Evolutionary conservation across 2,113 vertebrate genomes (phyloP), one percentile per base, ranked within the genome.

Genomic region (Menura novaehollandiae): DNA sequence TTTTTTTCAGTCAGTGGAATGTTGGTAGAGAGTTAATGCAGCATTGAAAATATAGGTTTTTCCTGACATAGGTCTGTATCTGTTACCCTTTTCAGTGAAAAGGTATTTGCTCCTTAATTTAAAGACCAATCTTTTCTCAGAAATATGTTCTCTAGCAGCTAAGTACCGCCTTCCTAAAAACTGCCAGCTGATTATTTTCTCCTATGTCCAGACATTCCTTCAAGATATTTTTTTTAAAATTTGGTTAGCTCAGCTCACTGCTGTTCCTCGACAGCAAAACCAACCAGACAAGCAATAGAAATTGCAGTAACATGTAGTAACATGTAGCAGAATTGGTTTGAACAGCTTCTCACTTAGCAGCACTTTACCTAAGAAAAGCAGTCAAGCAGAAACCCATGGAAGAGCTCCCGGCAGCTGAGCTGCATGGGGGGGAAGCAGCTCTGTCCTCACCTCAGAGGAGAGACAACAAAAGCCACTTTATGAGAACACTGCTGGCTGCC

Each of bases 261-360:
- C 23, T 27, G 86, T 92, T 96, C 90, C 95, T 75, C 35, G 53
- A 64, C 22, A 73, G 94, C 86, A 22, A 94, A 53, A n/a, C 39
- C 91, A 89, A 56, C 5, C 66, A 88, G 64, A 52, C 39, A 83
- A 73, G 68, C 19, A 37, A 28, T 1, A 62, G 55, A 83, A 95
- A 92, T 41, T 52, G 87, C 81, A 77, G 87, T 49, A 59, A 28
- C 90, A 71, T 64, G 39, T 71, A 96, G 68, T 30, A 95, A 94
- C 83, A 46, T 52, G 78, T 2, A 88, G 60, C 63, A 87, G 66
- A 91, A 93, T 60, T 56, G 68, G 69, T 64, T 28, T 80, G 79
- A 94, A 94, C 72, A 87, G 83, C 85, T 85, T 96, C 60, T 93
- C 78, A 88, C 81, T 79, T 66, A 63, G 64, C 39, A 66, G 37